These are phyloP conservation scores for Bicyclus anynana DNA, from an alignment of 1,140 invertebrate species.

Conservation along the genomic window DNA sequence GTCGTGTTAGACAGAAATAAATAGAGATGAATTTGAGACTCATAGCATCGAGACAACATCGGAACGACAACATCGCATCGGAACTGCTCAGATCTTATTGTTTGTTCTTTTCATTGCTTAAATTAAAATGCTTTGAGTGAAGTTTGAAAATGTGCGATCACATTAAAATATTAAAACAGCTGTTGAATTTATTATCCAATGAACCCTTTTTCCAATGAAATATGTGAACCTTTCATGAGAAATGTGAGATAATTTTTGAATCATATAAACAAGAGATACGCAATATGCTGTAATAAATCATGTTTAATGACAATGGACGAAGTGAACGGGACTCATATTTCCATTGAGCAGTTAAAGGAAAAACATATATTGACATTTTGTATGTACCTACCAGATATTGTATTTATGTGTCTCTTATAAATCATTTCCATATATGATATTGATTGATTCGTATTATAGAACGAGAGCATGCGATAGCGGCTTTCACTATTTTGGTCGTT, in stretches of 20 bases:
- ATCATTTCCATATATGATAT: background rate
- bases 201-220: background rate
- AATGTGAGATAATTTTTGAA: conserved; percentile 3
- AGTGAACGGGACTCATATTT: background rate
- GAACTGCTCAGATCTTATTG: no score
- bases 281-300: conserved; percentile 6
- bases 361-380: background rate
- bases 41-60: no score
- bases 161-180: background rate
- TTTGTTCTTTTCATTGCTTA: no score
- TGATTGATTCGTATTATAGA: background rate
- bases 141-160: background rate
- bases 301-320: conserved; percentile 3
- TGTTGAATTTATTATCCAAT: background rate
- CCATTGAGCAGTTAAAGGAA: conserved; percentile 3
- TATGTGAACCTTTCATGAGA: background rate
- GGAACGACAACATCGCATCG: no score
- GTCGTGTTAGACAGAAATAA: no score
- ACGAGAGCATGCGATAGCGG: no score
- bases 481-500: no score
- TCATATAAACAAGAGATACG: conserved; percentile 4
- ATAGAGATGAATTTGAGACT: no score
- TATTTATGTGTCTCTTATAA: background rate
- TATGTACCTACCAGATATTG: background rate
- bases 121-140: no score